Base-by-base conservation (phyloP, 2,113 vertebrate species). In the Pseudorhombus dupliciocellatus region DNA sequence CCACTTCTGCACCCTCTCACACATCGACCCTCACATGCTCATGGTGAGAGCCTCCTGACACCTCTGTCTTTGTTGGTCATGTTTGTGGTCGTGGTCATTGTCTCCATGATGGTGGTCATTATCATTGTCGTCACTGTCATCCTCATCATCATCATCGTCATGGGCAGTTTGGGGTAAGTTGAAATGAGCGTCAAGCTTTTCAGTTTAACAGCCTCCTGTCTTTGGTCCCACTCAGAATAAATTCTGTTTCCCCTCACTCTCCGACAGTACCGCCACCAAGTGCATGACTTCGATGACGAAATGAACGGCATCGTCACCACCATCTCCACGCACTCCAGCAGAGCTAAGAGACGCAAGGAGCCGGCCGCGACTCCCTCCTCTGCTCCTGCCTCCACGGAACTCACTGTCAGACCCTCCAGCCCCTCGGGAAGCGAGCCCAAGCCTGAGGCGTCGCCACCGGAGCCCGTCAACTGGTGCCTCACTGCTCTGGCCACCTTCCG, bases 1-100 rank as follows among this genome's bases (percentile, higher is more conserved):
- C 61, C 95, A 96, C 86, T 96, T 97, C 91, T 97, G 95, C 81
- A 94, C 94, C 30, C 91, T 97, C 37, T 93, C 92, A 70, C 92
- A 87, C 37, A 62, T 89, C 12, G 84, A 93, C 48, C 58, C 91
- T 24, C 92, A 92, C 77, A 88, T 93, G 53, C 62, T 92, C 61
- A 92, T 91, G 93, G 93, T 94, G 75, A 93, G 90, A 54, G 31
- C 42, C 63, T 63, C 60, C n/a, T 44, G 21, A 31, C 31, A 34
- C 0, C 20, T 10, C 50, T 20, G 20, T 34, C 1, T 22, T 59
- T 52, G 42, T 18, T 46, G 42, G 34, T 37, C 34, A 37, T 37
- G 34, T 25, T 53, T 62, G 34, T 66, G 25, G 24, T 76, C 51
- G 57, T 74, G 50, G 21, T 48, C 48, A 54, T 78, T 48, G 24